These are phyloP conservation scores for Magallana nippona DNA, from an alignment of 2,888 invertebrate species.

Conservation along the genomic window DNA sequence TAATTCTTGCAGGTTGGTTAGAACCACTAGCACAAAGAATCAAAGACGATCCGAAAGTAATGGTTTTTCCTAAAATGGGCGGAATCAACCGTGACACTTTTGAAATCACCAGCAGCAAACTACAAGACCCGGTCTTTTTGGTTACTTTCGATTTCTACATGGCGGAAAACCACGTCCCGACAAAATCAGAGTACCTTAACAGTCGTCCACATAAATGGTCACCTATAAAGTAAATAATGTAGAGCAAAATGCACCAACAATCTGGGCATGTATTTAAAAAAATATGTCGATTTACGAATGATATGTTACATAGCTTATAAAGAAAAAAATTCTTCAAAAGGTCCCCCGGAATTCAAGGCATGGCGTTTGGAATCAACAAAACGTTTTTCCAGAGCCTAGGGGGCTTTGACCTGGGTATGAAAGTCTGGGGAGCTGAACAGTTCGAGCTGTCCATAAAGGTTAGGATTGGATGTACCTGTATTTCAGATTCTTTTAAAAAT, in stretches of 20 bases:
- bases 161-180: conserved; percentile 50
- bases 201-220: neutral
- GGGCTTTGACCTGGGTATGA: conserved; percentile 59
- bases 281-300: no score
- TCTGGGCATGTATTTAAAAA: no score
- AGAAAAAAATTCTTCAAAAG: neutral
- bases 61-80: conserved; percentile 56
- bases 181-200: conserved; percentile 43
- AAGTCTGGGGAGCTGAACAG: conserved; percentile 58
- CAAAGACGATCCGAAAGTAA: conserved; percentile 53
- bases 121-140: conserved; percentile 28
- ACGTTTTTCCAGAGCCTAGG: conserved; percentile 55
- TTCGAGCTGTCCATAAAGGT: conserved; percentile 54
- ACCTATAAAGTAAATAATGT: conserved; percentile 34
- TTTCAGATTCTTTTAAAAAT: no score
- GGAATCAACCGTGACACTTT: conserved; percentile 49
- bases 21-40: conserved; percentile 57
- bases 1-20: conserved; percentile 53
- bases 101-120: conserved; percentile 8
- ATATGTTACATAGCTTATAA: neutral
- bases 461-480: no score
- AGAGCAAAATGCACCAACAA: no score
- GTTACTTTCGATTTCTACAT: conserved; percentile 49
- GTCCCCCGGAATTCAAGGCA: conserved; percentile 50
- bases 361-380: conserved; percentile 54